Conservation (phyloP, 92 coral and sea anemone species). For the Heliopora coerulea region DNA sequence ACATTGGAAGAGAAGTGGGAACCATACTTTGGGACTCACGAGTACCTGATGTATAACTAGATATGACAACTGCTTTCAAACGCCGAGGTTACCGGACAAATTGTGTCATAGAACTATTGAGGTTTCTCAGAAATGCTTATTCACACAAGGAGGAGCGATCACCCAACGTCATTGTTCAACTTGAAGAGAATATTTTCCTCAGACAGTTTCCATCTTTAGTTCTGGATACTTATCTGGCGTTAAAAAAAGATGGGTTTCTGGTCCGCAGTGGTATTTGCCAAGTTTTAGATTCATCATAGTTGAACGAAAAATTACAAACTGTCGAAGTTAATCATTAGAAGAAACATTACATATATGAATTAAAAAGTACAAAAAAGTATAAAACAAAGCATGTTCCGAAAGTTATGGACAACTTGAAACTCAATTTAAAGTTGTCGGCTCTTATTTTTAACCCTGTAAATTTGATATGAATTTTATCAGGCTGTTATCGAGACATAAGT, state of each 20-base stretch:
- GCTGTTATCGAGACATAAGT: no score
- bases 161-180: slow-evolving; percentile 8
- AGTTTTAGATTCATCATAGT: neutral
- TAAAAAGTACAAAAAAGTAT: neutral
- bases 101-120: slow-evolving; percentile 48
- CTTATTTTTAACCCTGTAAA: neutral
- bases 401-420: neutral
- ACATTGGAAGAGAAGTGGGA: neutral
- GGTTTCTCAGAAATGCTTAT: slow-evolving; percentile 54
- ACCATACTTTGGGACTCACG: slow-evolving; percentile 13
- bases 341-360: no score
- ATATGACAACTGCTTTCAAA: slow-evolving; percentile 33
- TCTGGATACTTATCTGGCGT: slow-evolving; percentile 24
- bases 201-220: slow-evolving; percentile 29
- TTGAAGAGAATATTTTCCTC: slow-evolving; percentile 36
- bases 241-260: slow-evolving; percentile 22
- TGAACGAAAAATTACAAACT: no score
- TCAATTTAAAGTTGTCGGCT: no score
- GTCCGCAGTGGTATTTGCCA: neutral
- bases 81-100: slow-evolving; percentile 36
- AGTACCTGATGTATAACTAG: slow-evolving; percentile 34
- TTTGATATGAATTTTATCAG: no score
- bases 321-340: no score
- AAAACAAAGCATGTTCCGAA: neutral
- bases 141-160: slow-evolving; percentile 38